These are phyloP conservation scores for Pangasius macronema DNA, from an alignment of 2,797 vertebrate genomes.

Conservation along the genomic window DNA sequence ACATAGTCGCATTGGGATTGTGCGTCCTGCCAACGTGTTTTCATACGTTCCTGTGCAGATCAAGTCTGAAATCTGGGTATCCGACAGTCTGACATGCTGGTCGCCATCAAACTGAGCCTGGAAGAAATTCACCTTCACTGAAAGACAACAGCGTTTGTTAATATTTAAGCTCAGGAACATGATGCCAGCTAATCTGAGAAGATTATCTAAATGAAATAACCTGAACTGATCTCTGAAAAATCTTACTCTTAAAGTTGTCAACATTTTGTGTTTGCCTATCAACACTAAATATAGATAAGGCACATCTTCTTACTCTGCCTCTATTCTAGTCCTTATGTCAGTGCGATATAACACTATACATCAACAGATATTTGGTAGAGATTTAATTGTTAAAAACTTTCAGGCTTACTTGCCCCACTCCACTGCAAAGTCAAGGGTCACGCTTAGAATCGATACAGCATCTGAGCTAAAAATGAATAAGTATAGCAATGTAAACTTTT, in stretches of 20 bases:
- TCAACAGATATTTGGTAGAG: not conserved
- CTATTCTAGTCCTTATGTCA: not conserved
- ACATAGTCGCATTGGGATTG: slow-evolving; percentile 3
- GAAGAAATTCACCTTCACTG: slow-evolving; percentile 37
- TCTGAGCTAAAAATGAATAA: not conserved
- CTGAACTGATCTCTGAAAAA: not conserved
- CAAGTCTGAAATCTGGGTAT: slow-evolving; percentile 59
- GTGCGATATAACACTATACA: not conserved
- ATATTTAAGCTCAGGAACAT: slow-evolving; percentile 49
- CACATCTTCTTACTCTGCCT: not conserved
- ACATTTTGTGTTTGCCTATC: slow-evolving; percentile 60
- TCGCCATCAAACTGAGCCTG: not conserved
- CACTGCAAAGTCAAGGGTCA: not conserved
- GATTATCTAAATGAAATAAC: not conserved
- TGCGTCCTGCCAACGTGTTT: slow-evolving; percentile 43
- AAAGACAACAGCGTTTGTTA: slow-evolving; percentile 47
- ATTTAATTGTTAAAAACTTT: not conserved
- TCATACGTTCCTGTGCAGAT: slow-evolving; percentile 59
- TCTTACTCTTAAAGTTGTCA: not conserved
- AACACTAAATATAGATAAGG: slow-evolving; percentile 30
- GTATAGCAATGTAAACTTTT: not conserved
- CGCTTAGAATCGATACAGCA: not conserved
- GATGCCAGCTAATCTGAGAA: not conserved
- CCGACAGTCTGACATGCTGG: slow-evolving; percentile 48
- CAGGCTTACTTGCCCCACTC: not conserved